Conservation (phyloP, 2,797 vertebrate genomes). For the Bufotes viridis region DNA sequence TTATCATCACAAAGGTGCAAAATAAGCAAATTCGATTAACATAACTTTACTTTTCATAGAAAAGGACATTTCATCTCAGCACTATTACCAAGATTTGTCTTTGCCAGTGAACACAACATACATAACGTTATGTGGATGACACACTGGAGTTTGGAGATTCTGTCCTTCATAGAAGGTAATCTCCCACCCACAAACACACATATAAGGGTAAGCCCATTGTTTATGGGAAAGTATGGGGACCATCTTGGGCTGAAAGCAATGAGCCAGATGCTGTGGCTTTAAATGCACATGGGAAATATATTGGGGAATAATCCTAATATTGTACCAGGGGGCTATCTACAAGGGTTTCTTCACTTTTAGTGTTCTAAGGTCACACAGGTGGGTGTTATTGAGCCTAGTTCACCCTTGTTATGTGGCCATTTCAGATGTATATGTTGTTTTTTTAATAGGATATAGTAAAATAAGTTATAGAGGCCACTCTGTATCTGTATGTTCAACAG, state of each 20-base stretch:
- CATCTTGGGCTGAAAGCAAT: not conserved
- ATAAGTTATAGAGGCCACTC: not conserved
- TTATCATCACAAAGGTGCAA: constrained; percentile 41
- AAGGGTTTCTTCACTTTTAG: not conserved
- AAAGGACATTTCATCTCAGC: constrained; percentile 43
- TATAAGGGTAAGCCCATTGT: not conserved
- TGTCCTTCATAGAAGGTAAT: constrained; percentile 46
- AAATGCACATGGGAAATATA: not conserved
- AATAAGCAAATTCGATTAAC: not conserved
- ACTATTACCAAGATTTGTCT: not conserved
- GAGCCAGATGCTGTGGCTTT: not conserved
- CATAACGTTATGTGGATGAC: not conserved
- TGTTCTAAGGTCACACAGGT: not conserved
- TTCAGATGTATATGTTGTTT: not conserved
- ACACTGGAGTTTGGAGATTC: not conserved
- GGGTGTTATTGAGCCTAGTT: not conserved
- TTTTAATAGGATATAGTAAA: not conserved
- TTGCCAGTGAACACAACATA: not conserved
- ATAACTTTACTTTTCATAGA: constrained; percentile 53
- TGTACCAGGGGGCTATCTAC: not conserved
- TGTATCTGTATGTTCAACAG: too few species aligned
- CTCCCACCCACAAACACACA: not conserved
- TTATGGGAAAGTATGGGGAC: not conserved
- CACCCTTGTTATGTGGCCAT: not conserved
- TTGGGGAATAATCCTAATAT: not conserved